Evolutionary conservation across 1,140 invertebrate species (phyloP).

Genomic region (Drosophila mauritiana): DNA sequence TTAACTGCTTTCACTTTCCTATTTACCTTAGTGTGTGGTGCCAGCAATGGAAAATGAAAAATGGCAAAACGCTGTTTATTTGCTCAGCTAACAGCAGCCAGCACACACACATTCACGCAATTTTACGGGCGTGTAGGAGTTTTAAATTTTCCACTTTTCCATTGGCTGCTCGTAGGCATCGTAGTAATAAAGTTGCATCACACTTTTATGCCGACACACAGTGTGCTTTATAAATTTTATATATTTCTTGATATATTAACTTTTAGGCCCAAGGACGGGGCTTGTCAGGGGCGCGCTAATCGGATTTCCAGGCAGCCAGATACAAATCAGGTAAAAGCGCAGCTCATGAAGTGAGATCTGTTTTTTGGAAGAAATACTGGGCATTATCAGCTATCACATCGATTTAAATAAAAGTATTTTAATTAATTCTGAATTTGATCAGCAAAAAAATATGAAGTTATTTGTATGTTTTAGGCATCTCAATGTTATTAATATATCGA

Average conservation of each 20-base stretch:
- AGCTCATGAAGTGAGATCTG: conserved; percentile 51
- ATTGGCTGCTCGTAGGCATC: conserved; percentile 23
- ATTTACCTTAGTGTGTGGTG: conserved; percentile 42
- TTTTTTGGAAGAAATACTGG: neutral
- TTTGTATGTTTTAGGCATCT: too few species aligned
- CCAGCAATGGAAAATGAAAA: conserved; percentile 76
- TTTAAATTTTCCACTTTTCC: conserved; percentile 39
- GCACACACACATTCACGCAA: conserved; percentile 4
- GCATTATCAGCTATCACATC: conserved; percentile 5
- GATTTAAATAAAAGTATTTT: too few species aligned
- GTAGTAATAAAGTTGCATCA: conserved; percentile 52
- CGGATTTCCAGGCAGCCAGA: conserved; percentile 9
- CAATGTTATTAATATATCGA: too few species aligned
- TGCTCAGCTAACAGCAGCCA: conserved; percentile 62
- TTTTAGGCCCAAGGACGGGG: neutral
- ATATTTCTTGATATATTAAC: conserved; percentile 68
- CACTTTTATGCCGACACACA: conserved; percentile 41
- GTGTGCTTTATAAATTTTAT: conserved; percentile 65
- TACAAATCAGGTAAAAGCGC: conserved; percentile 17
- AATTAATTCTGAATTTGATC: too few species aligned
- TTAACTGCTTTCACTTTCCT: conserved; percentile 77
- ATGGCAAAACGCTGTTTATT: conserved; percentile 74
- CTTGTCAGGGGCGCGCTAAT: conserved; percentile 9
- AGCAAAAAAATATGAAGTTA: too few species aligned
- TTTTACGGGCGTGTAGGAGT: neutral